Base-by-base conservation (phyloP, 2,888 invertebrate genomes). In the Phlogophora meticulosa region DNA sequence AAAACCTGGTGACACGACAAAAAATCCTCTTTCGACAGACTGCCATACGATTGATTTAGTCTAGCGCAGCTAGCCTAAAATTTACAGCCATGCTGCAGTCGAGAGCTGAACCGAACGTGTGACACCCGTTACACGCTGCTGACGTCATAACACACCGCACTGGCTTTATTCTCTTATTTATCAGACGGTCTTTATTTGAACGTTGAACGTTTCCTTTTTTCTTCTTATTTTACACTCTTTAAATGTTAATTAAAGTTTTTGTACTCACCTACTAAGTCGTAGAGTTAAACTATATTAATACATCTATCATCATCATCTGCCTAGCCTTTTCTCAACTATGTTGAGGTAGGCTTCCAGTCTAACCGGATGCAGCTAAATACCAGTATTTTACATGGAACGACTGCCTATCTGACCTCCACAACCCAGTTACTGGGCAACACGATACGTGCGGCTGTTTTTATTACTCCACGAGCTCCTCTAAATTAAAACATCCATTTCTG, bases 141-240 rank as follows among this genome's bases (percentile, higher is more conserved):
- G 87, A 88, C 88, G 89, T 90, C 89, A 90, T 76, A 76, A 70
- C 76, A 81, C 83, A 81, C 70, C 53, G 49, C 83, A 81, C 81
- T 78, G 70, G 81, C 79, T 84, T 82, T 81, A 84, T 85, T 87
- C 51, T 72, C 75, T 72, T 72, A 62, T 72, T 78, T 82, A 81
- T 76, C 67, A 67, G 65, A 17, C 43, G 49, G 38, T 56, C 46
- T 57, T 55, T 76, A 76, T 73, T 73, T 53, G 22, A 61, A 57
- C 28, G 28, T 42, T 24, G 7, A 51, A 32, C n/a, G 11, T 55
- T 40, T 13, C 4, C 34, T 56, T 59, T 72, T 49, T 46, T 7
- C 34, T 28, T 5, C 9, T 36, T 40, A 7, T 22, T 34, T 24
- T 57, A 9, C 20, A 43, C 0, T 52, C 46, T 59, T 48, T 10